Evolutionary conservation across 2,113 vertebrate species (phyloP), one percentile per base, ranked within the genome.

Genomic region (Stomatorhinus ivindoensis): DNA sequence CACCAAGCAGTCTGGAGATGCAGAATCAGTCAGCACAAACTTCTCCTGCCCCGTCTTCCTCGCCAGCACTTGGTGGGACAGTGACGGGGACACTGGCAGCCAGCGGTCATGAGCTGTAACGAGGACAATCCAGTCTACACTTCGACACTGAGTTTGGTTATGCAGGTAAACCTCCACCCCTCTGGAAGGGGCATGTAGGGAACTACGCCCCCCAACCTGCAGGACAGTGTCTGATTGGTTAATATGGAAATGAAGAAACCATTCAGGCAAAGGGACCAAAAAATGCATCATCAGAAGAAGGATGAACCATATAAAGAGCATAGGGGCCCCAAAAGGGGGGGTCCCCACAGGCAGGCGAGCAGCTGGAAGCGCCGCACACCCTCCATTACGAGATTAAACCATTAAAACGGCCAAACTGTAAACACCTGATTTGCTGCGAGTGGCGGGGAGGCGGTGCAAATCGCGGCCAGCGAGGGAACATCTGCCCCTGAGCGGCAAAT

Each of bases 401-500:
- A 89, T 87, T 90, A 90, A 87, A 87, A 87, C 24, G 73, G 86
- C 48, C 51, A 17, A 35, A 91, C 89, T 61, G 86, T 87, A 92
- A 92, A 92, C 90, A 93, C 92, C 92, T 91, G 92, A 94, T 89
- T 91, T 91, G 91, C 90, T 83, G 89, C 90, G 48, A 91, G 86
- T 90, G 80, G 90, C 82, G 87, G 87, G 76, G 88, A 90, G 89
- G 90, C 89, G 90, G 91, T 84, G 89, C 90, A 76, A 89, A 89
- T 92, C 89, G 92, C 92, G 93, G 87, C 89, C 58, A 92, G 93
- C 92, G 92, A 89, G 91, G 92, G 93, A 96, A 95, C 96, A 96
- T 97, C 96, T 97, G 96, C 94, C 93, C 87, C 88, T 58, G 92
- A 93, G 89, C 83, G 89, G 91, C 88, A 88, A 76, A 90, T 87